Base-by-base conservation (phyloP, 2,888 invertebrate species). In the Pecten maximus region DNA sequence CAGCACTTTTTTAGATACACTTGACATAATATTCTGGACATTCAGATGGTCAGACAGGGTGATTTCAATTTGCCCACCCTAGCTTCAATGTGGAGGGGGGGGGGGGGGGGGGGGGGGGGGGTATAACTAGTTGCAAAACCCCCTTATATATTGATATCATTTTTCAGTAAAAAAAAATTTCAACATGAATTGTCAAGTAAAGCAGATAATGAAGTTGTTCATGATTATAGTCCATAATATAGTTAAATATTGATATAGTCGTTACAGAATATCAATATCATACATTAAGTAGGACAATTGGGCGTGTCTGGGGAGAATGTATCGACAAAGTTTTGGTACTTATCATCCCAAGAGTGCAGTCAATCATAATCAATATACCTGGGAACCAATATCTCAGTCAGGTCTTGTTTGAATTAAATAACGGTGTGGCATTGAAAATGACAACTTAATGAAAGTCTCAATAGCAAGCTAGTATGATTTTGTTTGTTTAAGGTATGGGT, bases 261-360 rank as follows among this genome's bases (percentile, higher is more conserved):
- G 35, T 74, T 74, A 28, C 74, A 74, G 35, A 74, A 74, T 74
- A 74, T 74, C 74, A 74, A 74, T 74, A 74, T 23, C 74, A 74
- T 12, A 74, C 35, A 35, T 10, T 74, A 35, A 74, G 74, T 35
- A 28, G 28, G 35, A 74, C 74, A 74, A 60, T 60, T 6, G 60
- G 28, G 10, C 35, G 8, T 74, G 35, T 74, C 15, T 35, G 35
- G 28, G 28, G 74, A 35, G 35, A 74, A 28, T 10, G 35, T 74
- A 35, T 35, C 74, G 23, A 74, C 28, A 74, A 35, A 10, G 28
- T 15, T 74, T 10, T 6, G 35, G 0, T 74, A 74, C 35, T 35
- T 35, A 74, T 19, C 19, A 44, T 44, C n/a, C 54, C 23, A 19
- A 23, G 23, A 54, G 54, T 19, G 8, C 6, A 48, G 48, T 48